Conservation (phyloP, 1,140 invertebrate genomes). For the Mylabris phalerata region DNA sequence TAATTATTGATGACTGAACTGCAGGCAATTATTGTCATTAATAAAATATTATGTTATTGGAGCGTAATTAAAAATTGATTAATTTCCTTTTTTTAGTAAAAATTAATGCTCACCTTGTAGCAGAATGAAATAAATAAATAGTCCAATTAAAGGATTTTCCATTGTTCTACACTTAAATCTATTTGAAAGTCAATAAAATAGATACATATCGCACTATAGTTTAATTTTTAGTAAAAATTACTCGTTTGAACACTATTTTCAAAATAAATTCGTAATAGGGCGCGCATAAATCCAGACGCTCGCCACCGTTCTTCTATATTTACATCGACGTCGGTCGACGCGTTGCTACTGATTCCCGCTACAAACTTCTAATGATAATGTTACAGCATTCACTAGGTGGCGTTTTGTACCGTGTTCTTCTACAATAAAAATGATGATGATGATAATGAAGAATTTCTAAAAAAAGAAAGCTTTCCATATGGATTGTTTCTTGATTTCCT, state of each 20-base stretch:
- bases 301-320: slow-evolving; percentile 2
- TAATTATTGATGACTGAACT: no score
- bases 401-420: background rate
- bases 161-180: background rate
- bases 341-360: slow-evolving; percentile 11
- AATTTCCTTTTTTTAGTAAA: no score
- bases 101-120: slow-evolving; percentile 1
- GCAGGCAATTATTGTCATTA: no score
- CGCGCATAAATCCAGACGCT: slow-evolving; percentile 8
- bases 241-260: background rate
- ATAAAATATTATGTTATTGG: no score
- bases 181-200: slow-evolving; percentile 4
- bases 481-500: no score
- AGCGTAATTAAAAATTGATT: no score
- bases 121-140: slow-evolving; percentile 9
- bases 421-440: no score
- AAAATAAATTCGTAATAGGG: background rate
- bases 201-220: slow-evolving; percentile 8
- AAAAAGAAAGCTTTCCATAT: no score
- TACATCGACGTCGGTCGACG: slow-evolving; percentile 9
- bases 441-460: no score
- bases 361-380: slow-evolving; percentile 13
- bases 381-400: slow-evolving; percentile 10
- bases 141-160: slow-evolving; percentile 7
- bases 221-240: background rate